Evolutionary conservation across 2,888 invertebrate species (phyloP).

Genomic region (Lithophane ornitopus): DNA sequence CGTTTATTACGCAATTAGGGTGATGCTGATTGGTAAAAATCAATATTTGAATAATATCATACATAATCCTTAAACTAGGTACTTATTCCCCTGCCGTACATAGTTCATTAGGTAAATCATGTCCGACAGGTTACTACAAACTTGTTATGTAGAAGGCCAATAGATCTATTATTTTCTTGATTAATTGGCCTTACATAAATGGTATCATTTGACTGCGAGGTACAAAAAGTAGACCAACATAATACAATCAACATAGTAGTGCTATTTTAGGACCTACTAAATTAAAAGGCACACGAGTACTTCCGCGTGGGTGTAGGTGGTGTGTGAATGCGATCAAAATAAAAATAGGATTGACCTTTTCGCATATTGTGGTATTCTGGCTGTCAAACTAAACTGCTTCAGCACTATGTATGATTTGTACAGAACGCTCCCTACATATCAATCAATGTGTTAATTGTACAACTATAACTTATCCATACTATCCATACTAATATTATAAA

Average conservation of each 20-base stretch:
- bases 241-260: not conserved
- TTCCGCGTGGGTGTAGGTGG: slow-evolving; percentile 44
- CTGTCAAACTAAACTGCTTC: not conserved
- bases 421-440: not conserved
- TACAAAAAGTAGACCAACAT: slow-evolving; percentile 32
- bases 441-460: too few species aligned
- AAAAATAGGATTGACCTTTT: slow-evolving; percentile 28
- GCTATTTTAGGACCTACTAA: slow-evolving; percentile 24
- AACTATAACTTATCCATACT: too few species aligned
- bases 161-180: slow-evolving; percentile 52
- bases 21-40: too few species aligned
- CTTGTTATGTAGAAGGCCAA: slow-evolving; percentile 44
- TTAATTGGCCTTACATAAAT: slow-evolving; percentile 43
- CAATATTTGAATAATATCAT: not conserved
- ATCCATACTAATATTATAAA: too few species aligned
- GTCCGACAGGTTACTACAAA: slow-evolving; percentile 9
- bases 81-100: slow-evolving; percentile 9
- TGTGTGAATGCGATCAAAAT: slow-evolving; percentile 10
- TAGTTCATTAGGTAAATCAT: slow-evolving; percentile 23
- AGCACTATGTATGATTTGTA: not conserved
- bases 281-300: slow-evolving; percentile 27
- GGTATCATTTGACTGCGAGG: slow-evolving; percentile 37
- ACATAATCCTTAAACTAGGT: not conserved
- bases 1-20: too few species aligned
- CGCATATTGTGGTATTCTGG: not conserved